Conservation (phyloP, 2,797 vertebrate genomes). For the Dipus sagitta region DNA sequence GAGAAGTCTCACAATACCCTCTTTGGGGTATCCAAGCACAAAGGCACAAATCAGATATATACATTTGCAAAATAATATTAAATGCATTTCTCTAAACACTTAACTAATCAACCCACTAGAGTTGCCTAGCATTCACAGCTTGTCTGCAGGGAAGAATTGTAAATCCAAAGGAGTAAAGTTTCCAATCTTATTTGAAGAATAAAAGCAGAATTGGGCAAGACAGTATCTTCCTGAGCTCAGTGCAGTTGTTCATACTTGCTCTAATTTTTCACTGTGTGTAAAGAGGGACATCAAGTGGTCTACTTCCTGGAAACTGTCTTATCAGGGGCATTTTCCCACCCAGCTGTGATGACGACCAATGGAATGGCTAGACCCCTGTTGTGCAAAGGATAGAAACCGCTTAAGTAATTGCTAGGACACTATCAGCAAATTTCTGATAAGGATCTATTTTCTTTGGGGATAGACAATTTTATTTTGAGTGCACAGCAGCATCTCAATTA, state of each 20-base stretch:
- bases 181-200: constrained; percentile 39
- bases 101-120: constrained; percentile 29
- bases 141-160: constrained; percentile 36
- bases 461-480: constrained; percentile 16
- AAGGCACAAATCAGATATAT: not conserved
- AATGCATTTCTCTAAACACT: constrained; percentile 35
- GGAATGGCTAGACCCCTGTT: not conserved
- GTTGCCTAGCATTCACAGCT: not conserved
- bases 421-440: constrained; percentile 37
- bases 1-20: constrained; percentile 57
- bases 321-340: constrained; percentile 1
- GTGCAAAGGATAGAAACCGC: not conserved
- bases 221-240: not conserved
- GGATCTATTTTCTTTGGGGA: constrained; percentile 29
- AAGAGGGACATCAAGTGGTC: constrained; percentile 69
- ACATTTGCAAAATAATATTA: constrained; percentile 32
- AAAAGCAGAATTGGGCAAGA: not conserved
- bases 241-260: not conserved
- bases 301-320: constrained; percentile 42
- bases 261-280: constrained; percentile 34
- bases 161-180: constrained; percentile 32
- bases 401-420: constrained; percentile 17
- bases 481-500: constrained; percentile 1
- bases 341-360: not conserved
- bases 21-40: constrained; percentile 42